Conservation (phyloP, 2,113 vertebrate species). For the Crotalus helleri region DNA sequence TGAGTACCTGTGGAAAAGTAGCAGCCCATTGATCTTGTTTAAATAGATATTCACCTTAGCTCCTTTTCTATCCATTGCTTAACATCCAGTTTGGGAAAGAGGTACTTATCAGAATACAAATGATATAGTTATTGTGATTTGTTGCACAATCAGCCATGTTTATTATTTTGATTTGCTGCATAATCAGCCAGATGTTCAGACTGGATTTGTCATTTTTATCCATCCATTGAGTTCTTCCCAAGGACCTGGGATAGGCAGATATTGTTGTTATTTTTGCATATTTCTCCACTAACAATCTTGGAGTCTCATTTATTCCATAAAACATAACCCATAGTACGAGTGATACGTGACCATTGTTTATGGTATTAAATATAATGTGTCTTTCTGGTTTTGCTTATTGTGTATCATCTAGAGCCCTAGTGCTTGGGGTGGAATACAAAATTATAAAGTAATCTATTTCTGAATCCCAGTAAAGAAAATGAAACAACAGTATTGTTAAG, state of each 20-base stretch:
- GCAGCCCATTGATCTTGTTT: neutral
- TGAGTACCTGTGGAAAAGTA: neutral
- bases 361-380: neutral
- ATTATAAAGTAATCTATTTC: neutral
- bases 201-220: neutral
- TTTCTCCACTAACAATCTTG: neutral
- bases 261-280: neutral
- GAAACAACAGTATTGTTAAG: neutral
- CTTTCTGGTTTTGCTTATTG: neutral
- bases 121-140: neutral
- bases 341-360: neutral
- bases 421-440: neutral
- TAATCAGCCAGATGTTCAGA: neutral
- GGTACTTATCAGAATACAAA: neutral
- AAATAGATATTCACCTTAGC: neutral
- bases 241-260: neutral
- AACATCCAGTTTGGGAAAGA: neutral
- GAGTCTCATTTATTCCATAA: neutral
- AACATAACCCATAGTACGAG: neutral
- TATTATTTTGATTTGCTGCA: neutral
- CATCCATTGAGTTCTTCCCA: neutral
- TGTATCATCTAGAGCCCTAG: neutral
- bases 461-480: neutral
- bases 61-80: neutral
- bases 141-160: neutral